These are phyloP conservation scores for Stegophylla sp. DNA, from an alignment of 2,888 invertebrate species.

Conservation along the genomic window DNA sequence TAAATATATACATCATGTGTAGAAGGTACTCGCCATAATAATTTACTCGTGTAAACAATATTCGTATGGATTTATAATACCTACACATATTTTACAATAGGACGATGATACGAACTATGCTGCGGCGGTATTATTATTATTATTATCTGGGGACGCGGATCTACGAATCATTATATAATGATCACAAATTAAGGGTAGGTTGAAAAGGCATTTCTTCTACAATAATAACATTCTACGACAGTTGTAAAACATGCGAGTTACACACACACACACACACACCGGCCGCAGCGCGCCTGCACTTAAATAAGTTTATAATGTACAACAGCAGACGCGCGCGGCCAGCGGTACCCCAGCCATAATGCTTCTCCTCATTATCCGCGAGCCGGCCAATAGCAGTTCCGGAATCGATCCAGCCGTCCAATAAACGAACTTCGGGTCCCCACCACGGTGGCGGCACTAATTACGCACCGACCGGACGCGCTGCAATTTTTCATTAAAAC, in stretches of 20 bases:
- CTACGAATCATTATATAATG: not conserved
- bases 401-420: conserved; percentile 45
- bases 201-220: not conserved
- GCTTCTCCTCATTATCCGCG: conserved; percentile 24
- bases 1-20: too few relatives aligned
- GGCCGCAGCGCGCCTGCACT: too few relatives aligned
- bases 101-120: too few relatives aligned
- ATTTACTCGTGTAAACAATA: too few relatives aligned
- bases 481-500: conserved; percentile 54
- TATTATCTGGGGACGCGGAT: too few relatives aligned
- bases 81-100: too few relatives aligned
- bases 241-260: conserved; percentile 5
- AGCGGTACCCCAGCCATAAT: conserved; percentile 32
- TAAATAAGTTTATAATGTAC: not conserved
- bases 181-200: conserved; percentile 9
- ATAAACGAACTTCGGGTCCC: conserved; percentile 46
- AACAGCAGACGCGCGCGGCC: not conserved
- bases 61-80: too few relatives aligned
- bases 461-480: conserved; percentile 49
- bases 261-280: not conserved
- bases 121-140: too few relatives aligned
- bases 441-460: conserved; percentile 36
- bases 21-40: too few relatives aligned
- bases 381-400: conserved; percentile 42
- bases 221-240: not conserved